Conservation (phyloP, 2,113 vertebrate genomes). For the Rhodinocichla rosea region DNA sequence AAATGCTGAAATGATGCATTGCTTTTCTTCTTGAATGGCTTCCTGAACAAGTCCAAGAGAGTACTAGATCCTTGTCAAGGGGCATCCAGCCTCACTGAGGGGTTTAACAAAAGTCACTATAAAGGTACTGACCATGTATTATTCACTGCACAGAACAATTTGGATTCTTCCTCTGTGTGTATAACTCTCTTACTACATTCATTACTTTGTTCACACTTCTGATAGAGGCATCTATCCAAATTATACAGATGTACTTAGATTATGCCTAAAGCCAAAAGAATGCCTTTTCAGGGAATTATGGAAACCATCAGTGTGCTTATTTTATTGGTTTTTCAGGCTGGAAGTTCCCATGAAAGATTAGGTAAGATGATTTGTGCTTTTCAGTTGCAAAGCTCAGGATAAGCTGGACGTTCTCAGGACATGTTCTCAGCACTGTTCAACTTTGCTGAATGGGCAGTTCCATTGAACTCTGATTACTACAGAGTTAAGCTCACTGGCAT, state of each 20-base stretch:
- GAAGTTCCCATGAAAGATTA: constrained; percentile 29
- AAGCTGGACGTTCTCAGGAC: background rate
- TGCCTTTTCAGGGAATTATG: background rate
- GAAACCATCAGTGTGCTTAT: background rate
- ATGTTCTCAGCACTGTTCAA: background rate
- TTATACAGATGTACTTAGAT: background rate
- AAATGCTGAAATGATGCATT: background rate
- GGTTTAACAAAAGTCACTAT: background rate
- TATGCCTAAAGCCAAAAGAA: background rate
- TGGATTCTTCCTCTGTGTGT: background rate
- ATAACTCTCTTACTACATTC: background rate
- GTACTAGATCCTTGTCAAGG: background rate
- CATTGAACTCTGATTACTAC: background rate
- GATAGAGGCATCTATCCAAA: background rate
- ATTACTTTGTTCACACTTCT: background rate
- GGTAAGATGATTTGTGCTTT: background rate
- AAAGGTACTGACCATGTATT: background rate
- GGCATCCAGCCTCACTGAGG: background rate
- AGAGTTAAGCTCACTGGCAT: background rate
- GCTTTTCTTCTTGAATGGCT: background rate
- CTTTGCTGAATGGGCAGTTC: constrained; percentile 41
- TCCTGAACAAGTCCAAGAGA: background rate
- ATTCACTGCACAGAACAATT: background rate
- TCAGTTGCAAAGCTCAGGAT: constrained; percentile 23
- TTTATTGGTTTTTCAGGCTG: background rate